Evolutionary conservation across 2,797 vertebrate genomes (phyloP).

Genomic region (Sphenodon punctatus): DNA sequence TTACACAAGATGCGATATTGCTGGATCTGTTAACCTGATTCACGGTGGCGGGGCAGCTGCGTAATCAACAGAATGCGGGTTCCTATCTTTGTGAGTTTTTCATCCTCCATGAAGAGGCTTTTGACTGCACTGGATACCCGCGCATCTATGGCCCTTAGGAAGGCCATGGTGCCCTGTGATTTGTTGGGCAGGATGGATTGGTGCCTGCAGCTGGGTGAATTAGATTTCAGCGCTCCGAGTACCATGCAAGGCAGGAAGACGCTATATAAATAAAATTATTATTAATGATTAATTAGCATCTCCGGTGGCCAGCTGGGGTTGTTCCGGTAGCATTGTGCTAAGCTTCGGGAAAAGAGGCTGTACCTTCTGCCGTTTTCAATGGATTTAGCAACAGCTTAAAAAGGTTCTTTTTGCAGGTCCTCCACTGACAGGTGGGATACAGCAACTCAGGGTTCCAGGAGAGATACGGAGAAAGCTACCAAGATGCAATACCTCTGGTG

Average conservation of each 20-base stretch:
- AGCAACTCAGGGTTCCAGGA: background rate
- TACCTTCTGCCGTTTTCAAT: background rate
- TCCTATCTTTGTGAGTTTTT: conserved; percentile 26
- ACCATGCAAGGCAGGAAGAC: no score
- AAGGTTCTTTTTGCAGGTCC: background rate
- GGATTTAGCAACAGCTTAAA: background rate
- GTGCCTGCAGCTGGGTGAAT: background rate
- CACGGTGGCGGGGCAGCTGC: conserved; percentile 66
- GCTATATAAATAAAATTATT: no score
- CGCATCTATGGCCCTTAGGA: conserved; percentile 63
- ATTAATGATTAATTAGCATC: no score
- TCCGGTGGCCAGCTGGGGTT: background rate
- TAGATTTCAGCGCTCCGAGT: background rate
- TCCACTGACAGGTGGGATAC: background rate
- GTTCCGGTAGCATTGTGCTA: background rate
- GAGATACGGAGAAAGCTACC: background rate
- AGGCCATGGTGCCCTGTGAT: background rate
- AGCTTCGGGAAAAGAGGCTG: background rate
- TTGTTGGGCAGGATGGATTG: background rate
- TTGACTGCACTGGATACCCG: conserved; percentile 62
- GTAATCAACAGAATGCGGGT: conserved; percentile 64
- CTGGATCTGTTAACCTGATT: conserved; percentile 68
- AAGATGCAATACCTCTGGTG: conserved; percentile 35
- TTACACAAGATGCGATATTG: conserved; percentile 62
- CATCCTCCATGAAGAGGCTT: background rate